Evolutionary conservation across 2,797 vertebrate species (phyloP), one percentile per base, ranked within the genome.

Genomic region (Melanotaenia trifasciata): DNA sequence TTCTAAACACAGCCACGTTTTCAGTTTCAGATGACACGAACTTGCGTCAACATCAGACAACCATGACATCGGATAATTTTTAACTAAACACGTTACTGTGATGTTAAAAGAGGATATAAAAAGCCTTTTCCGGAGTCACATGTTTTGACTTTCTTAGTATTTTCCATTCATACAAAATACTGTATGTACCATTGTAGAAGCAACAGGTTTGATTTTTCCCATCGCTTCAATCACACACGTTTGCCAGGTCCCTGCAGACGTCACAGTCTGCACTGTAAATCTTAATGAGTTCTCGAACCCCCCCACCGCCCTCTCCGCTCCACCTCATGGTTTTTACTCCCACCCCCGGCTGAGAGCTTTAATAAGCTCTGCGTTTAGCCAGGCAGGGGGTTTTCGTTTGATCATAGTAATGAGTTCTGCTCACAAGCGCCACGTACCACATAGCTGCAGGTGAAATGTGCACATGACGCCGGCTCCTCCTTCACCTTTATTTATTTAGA

Each of bases 351-450:
- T 85, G 91, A 87, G 89, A 57, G 4, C 90, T 95, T 94, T 94
- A 93, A 94, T 95, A 94, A 90, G 87, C 86, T 62, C 81, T 86
- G 89, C 57, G 45, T 92, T 93, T 84, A 86, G 80, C 88, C 65
- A 58, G 45, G 85, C 81, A 14, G 92, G 88, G 87, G 87, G 88
- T 60, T 62, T 77, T 70, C 68, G 83, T 95, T 94, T 94, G 94
- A 95, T 95, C 93, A 74, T 80, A 63, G 84, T 95, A 94, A 95
- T 90, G 92, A 94, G 92, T 90, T 82, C 66, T 89, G 80, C 83
- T 91, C 77, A 74, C 82, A 87, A 86, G 81, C 78, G 82, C 90
- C 88, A 92, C 90, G 91, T 93, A 84, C 74, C 64, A 79, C 84
- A 75, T 89, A 86, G 90, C 91, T 90, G 92, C 90, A 89, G 93